Conservation (phyloP, 1,140 invertebrate genomes). For the Caenorhabditis latens region DNA sequence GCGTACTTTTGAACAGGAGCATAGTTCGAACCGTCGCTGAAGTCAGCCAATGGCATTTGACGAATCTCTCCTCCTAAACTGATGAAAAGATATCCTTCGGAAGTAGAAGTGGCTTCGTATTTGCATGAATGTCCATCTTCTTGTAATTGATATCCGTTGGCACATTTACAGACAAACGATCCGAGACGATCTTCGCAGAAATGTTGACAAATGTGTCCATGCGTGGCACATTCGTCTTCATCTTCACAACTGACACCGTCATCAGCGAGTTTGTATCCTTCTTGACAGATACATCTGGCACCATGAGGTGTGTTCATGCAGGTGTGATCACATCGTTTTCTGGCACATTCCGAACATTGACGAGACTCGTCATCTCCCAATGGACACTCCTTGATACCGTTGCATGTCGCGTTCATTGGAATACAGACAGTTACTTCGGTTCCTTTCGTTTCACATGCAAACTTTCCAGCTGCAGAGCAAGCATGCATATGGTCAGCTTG, state of each 20-base stretch:
- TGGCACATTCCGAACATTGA: constrained; percentile 46
- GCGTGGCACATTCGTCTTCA: constrained; percentile 55
- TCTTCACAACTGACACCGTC: constrained; percentile 53
- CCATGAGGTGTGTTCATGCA: constrained; percentile 26
- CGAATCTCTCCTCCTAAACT: constrained; percentile 55
- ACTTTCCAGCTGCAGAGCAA: constrained; percentile 29
- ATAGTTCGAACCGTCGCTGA: constrained; percentile 6
- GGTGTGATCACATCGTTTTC: constrained; percentile 33
- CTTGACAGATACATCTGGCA: constrained; percentile 36
- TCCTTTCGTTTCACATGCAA: not conserved
- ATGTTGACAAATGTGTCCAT: constrained; percentile 55
- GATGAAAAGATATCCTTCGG: constrained; percentile 46
- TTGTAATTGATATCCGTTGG: constrained; percentile 39
- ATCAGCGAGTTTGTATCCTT: constrained; percentile 29
- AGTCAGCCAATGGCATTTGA: constrained; percentile 50
- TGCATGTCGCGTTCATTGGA: constrained; percentile 50
- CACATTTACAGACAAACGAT: constrained; percentile 56
- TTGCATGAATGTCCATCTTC: constrained; percentile 56
- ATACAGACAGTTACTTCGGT: constrained; percentile 16
- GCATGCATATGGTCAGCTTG: not conserved
- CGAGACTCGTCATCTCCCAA: constrained; percentile 58
- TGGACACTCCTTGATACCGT: constrained; percentile 58
- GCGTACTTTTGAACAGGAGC: not conserved
- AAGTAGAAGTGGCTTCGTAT: constrained; percentile 6
- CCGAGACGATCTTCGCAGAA: constrained; percentile 50